Conservation (phyloP, 1,140 invertebrate species). For the Tetranychus cinnabarinus region DNA sequence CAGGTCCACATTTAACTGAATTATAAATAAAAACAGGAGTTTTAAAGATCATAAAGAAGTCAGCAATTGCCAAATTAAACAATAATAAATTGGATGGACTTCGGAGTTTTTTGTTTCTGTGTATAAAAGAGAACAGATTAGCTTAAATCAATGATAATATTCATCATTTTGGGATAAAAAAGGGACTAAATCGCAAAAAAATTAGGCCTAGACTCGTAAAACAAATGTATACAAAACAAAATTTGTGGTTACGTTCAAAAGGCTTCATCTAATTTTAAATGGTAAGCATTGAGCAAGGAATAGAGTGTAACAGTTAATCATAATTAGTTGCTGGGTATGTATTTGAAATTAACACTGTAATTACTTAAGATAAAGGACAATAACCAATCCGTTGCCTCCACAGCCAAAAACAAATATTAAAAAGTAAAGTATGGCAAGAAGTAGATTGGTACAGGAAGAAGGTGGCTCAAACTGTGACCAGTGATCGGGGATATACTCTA, state of each 20-base stretch:
- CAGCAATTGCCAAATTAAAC: conserved; percentile 57
- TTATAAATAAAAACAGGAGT: conserved; percentile 67
- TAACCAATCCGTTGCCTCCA: conserved; percentile 19
- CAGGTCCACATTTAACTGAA: conserved; percentile 49
- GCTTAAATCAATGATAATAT: too few relatives aligned
- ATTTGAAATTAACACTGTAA: neutral
- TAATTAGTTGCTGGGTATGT: too few relatives aligned
- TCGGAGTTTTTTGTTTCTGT: conserved; percentile 48
- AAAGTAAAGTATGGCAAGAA: conserved; percentile 16
- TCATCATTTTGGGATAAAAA: too few relatives aligned
- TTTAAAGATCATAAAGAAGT: conserved; percentile 67
- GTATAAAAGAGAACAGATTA: conserved; percentile 13
- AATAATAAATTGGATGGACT: conserved; percentile 76
- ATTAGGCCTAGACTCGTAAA: too few relatives aligned
- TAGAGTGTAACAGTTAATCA: neutral
- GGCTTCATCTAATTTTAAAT: too few relatives aligned
- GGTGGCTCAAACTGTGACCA: conserved; percentile 10
- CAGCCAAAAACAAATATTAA: conserved; percentile 17
- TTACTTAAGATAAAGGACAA: conserved; percentile 21
- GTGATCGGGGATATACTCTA: conserved; percentile 1
- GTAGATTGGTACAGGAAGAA: conserved; percentile 12
- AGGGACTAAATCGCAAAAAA: too few relatives aligned
- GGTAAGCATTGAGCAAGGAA: neutral
- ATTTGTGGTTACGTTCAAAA: too few relatives aligned
- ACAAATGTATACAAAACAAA: too few relatives aligned